Evolutionary conservation across 1,140 invertebrate genomes (phyloP), one percentile per base, ranked within the genome.

Genomic region (Halesus radiatus): DNA sequence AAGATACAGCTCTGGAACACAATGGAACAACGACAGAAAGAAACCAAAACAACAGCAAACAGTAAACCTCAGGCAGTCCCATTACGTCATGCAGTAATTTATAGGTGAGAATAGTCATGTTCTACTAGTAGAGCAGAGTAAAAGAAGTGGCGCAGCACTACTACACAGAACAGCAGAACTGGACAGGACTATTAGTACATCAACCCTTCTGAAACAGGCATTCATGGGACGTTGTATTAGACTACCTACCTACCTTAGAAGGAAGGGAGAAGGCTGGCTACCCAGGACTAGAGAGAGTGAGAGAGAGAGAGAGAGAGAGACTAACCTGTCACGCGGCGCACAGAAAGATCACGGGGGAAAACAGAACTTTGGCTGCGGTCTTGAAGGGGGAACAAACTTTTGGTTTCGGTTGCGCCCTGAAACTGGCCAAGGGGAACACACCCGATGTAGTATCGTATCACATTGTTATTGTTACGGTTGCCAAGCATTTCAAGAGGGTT

Each of bases 281-380:
- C 58, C 80, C 77, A 80, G 66, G 54, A 73, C 78, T 80, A 80
- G 80, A 81, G 64, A 74, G 68, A 73, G 50, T 53, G 76, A 81
- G n/a, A 80, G 80, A 81, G 64, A n/a, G n/a, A n/a, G n/a, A n/a
- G n/a, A 32, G 76, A 74, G 68, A 73, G 50, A 60, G 76, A 81
- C 83, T 84, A 82, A 84, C 83, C 83, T 79, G 78, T 91, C 90
- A 92, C 86, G 92, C 92, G 86, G 92, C 92, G 90, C 90, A 92
- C 87, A 92, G 91, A 92, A 92, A 92, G 89, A 92, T 92, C 90
- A 92, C 91, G 87, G 92, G 92, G 89, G 91, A 91, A 88, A 92
- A 88, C 87, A 92, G 90, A 89, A 92, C 91, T 92, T 92, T 91
- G 88, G 92, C 90, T 86, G 91, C 91, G 87, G 91, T 92, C 91